Evolutionary conservation across 2,113 vertebrate species (phyloP), one percentile per base, ranked within the genome.

Genomic region (Phalacrocorax brasilianus): DNA sequence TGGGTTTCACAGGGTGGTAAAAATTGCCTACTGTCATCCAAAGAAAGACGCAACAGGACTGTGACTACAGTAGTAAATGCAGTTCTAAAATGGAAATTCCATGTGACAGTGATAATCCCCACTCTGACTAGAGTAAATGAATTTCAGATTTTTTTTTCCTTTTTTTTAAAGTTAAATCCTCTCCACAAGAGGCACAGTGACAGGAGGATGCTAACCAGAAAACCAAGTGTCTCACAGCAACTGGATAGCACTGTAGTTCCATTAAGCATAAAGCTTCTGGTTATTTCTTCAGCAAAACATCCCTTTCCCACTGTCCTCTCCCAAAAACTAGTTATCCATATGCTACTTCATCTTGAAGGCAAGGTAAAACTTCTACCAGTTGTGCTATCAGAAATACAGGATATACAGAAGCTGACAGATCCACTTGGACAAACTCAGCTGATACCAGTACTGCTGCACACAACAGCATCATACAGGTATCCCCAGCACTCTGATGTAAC

Each of bases 81-180:
- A 74, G n/a, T 72, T 55, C 56, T 63, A 81, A 93, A 87, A 16
- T 1, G 1, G 38, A 75, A 91, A 71, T 55, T 62, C 12, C 28
- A 77, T 8, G 7, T 10, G 14, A 66, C 17, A 75, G 18, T 17
- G 28, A 66, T 66, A 56, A 65, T 44, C 20, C 16, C 8, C 50
- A 53, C 38, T 52, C 49, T 87, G 33, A 63, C 26, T 52, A 42
- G 5, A 75, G 26, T 23, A 68, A 8, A 16, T 4, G 3, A 4
- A 5, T 16, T 75, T 45, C 0, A 2, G 42, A 23, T 23, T 33
- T 11, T 2, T 6, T 8, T 10, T 8, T 12, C 10, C 27, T 11
- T 13, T 33, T 42, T 42, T 3, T 44, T 6, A 6, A 67, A 44
- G 14, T 52, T 78, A 81, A 91, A 50, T 55, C 23, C 23, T 59